A percentile compares a stretch with the other conserved stretches of the same genome.
Evolutionary conservation across 2,888 invertebrate genomes (phyloP).

Genomic region (Drosophila sordidula): DNA sequence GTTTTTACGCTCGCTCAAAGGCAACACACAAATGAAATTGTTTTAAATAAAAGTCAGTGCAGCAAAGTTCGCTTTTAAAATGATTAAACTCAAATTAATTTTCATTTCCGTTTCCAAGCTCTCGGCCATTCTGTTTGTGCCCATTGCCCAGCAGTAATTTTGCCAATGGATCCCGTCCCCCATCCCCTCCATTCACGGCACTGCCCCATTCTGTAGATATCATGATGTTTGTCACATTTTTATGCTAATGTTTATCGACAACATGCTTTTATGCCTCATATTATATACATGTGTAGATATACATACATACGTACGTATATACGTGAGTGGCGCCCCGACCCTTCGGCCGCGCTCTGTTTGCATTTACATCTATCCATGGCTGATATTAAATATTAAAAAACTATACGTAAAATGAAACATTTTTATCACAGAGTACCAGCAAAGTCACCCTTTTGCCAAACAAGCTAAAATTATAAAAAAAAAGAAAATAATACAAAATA

Average conservation of each 20-base stretch:
- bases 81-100: conserved; percentile 78
- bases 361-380: conserved; percentile 56
- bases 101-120: conserved; percentile 39
- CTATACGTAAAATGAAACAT: conserved; percentile 77
- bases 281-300: conserved; percentile 19
- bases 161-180: conserved; percentile 39
- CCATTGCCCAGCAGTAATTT: conserved; percentile 32
- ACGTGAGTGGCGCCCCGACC: not conserved
- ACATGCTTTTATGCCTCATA: conserved; percentile 66
- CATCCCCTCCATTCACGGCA: not conserved
- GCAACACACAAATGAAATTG: conserved; percentile 62
- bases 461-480: conserved; percentile 18
- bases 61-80: conserved; percentile 74
- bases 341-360: conserved; percentile 32
- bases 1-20: conserved; percentile 40
- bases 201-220: conserved; percentile 26
- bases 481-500: not conserved
- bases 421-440: conserved; percentile 68
- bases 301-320: not conserved
- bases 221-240: conserved; percentile 74
- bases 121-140: conserved; percentile 18
- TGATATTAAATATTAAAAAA: conserved; percentile 80
- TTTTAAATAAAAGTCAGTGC: conserved; percentile 76
- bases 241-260: conserved; percentile 80
- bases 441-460: conserved; percentile 50